These are phyloP conservation scores for Ricordea florida DNA, from an alignment of 92 coral and sea anemone genomes.

Conservation along the genomic window DNA sequence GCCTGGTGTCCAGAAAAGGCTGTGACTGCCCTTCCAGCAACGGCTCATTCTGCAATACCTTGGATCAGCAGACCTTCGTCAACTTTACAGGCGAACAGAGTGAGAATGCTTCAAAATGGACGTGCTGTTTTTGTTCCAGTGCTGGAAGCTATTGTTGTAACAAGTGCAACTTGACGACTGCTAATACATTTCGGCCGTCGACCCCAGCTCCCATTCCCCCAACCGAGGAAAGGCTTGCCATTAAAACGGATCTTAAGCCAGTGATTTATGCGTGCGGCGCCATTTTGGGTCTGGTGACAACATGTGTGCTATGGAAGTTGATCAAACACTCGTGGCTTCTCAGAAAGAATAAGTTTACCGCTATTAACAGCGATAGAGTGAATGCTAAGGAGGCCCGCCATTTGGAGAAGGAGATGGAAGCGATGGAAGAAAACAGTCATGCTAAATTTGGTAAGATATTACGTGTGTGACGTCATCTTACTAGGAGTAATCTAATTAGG, in stretches of 20 bases:
- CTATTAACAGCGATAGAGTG: slow-evolving; percentile 72
- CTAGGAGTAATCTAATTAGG: too few species aligned
- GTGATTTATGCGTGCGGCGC: slow-evolving; percentile 59
- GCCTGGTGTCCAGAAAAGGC: background rate
- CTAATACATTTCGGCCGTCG: background rate
- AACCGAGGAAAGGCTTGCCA: slow-evolving; percentile 26
- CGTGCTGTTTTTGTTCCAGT: slow-evolving; percentile 58
- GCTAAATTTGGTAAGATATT: background rate
- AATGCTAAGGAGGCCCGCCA: slow-evolving; percentile 28
- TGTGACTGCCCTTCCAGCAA: slow-evolving; percentile 36
- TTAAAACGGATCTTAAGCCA: slow-evolving; percentile 62
- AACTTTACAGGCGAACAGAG: slow-evolving; percentile 33
- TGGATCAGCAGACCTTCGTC: slow-evolving; percentile 20
- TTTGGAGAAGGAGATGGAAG: slow-evolving; percentile 42
- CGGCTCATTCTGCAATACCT: slow-evolving; percentile 37
- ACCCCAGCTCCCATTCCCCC: background rate
- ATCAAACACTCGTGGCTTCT: slow-evolving; percentile 67
- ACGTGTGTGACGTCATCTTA: too few species aligned
- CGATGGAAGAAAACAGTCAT: slow-evolving; percentile 24
- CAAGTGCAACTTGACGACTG: slow-evolving; percentile 21
- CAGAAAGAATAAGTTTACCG: slow-evolving; percentile 65
- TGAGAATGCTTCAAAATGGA: slow-evolving; percentile 26
- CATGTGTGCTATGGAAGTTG: slow-evolving; percentile 65
- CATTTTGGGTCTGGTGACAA: slow-evolving; percentile 35
- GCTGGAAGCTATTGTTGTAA: slow-evolving; percentile 59